phyloP scores from a whole-genome alignment of 2,113 vertebrate genomes.

The Phycodurus eques region DNA sequence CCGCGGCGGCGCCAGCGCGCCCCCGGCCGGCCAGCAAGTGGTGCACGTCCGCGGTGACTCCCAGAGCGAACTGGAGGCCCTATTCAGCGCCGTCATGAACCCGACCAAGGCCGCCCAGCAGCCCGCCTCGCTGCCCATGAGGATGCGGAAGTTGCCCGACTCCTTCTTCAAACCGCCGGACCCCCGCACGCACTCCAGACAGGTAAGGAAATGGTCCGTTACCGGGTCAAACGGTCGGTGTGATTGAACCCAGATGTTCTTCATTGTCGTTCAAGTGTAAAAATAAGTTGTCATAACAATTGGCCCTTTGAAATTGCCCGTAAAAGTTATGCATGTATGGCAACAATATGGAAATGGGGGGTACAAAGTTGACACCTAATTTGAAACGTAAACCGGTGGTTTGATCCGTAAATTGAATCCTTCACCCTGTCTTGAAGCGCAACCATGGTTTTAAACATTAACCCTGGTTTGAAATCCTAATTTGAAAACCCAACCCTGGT shows the following conservation, averaged over 20 bases:
- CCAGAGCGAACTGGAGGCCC: constrained; percentile 89
- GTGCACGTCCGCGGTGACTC: constrained; percentile 91
- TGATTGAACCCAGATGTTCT: not conserved
- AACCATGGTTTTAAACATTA: too few relatives aligned
- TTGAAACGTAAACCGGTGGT: too few relatives aligned
- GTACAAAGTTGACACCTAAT: too few relatives aligned
- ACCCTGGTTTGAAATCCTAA: too few relatives aligned
- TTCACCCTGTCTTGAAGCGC: too few relatives aligned
- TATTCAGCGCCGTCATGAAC: constrained; percentile 93
- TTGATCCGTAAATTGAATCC: too few relatives aligned
- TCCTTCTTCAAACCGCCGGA: constrained; percentile 93
- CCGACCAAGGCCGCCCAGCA: constrained; percentile 80
- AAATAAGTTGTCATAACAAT: not conserved
- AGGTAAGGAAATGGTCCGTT: constrained; percentile 58
- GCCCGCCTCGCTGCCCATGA: constrained; percentile 85
- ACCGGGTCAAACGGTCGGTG: too few relatives aligned
- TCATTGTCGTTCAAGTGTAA: not conserved
- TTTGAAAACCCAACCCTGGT: too few relatives aligned
- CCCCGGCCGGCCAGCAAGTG: constrained; percentile 85
- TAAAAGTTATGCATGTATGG: too few relatives aligned
- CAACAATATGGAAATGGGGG: too few relatives aligned
- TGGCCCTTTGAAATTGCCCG: not conserved
- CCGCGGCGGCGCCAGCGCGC: constrained; percentile 73
- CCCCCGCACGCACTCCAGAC: constrained; percentile 85
- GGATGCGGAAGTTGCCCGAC: constrained; percentile 88